Evolutionary conservation across 2,113 vertebrate species (phyloP), one percentile per base, ranked within the genome.

Genomic region (Sardina pilchardus): DNA sequence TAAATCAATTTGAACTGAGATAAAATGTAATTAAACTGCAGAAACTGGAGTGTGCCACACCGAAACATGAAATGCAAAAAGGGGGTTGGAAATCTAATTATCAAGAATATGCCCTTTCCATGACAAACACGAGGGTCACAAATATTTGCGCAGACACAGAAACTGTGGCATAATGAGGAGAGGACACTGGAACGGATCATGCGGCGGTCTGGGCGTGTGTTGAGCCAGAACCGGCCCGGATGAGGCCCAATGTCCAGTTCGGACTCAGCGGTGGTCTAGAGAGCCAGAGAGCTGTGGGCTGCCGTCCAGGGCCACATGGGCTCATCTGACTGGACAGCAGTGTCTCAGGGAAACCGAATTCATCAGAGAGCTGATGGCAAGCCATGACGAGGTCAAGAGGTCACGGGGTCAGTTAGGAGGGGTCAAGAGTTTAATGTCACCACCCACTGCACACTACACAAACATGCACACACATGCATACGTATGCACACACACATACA

Each of bases 401-500:
- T 78, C 71, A 78, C 12, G 5, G 71, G 26, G 71, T 71, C 63
- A 71, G 63, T 14, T 12, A 78, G 30, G 1, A 26, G 63, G n/a
- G 63, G 71, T 78, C 71, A 78, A 36, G 71, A 36, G 71, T 78
- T 78, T 34, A 39, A 34, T 78, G 71, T 34, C 71, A 71, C 12
- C 30, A 34, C 36, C 26, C 30, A 12, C 9, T 56, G 53, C 39
- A 42, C 39, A 42, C 39, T 42, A 42, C 39, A 42, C 39, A 14
- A 53, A 53, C 50, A 53, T 17, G 4, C 16, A 21, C 53, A 59
- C 19, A 21, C 53, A 24, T 36, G 43, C 53, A 86, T n/a, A n/a
- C n/a, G n/a, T n/a, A n/a, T n/a, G n/a, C 59, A 90, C 10, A 85
- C 36, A 82, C 82, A 63, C 6, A 36, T 34, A 78, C 36, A 17